A percentile compares a stretch with the other conserved stretches of the same genome.
These are phyloP conservation scores for Eumeta japonica DNA, from an alignment of 1,140 invertebrate genomes.

Conservation along the genomic window DNA sequence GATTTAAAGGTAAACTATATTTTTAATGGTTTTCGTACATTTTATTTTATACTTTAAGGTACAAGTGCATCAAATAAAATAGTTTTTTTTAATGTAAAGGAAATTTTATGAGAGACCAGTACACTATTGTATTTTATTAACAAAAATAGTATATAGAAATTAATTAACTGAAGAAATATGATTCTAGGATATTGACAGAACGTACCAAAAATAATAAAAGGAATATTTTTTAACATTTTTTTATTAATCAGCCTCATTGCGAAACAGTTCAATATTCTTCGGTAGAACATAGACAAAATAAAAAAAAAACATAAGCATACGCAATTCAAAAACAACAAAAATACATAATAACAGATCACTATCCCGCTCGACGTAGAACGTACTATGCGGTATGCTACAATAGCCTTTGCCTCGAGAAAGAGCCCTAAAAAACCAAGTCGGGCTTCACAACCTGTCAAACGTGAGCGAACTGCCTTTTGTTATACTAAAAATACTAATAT, in stretches of 20 bases:
- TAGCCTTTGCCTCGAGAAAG: background rate
- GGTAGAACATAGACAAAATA: conserved; percentile 28
- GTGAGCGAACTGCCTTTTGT: conserved; percentile 24
- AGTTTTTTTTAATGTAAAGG: too few relatives aligned
- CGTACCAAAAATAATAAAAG: conserved; percentile 8
- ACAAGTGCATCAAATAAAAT: too few relatives aligned
- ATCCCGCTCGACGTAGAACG: conserved; percentile 14
- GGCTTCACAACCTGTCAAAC: conserved; percentile 23
- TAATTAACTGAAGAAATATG: too few relatives aligned
- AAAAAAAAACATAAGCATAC: conserved; percentile 49
- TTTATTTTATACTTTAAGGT: too few relatives aligned
- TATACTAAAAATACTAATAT: conserved; percentile 46
- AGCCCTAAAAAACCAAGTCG: too few relatives aligned
- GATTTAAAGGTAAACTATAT: too few relatives aligned
- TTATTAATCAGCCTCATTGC: conserved; percentile 51
- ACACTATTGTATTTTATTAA: too few relatives aligned
- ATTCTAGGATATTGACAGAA: too few relatives aligned
- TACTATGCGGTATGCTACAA: conserved; percentile 17
- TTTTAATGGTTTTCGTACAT: too few relatives aligned
- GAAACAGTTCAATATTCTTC: conserved; percentile 29
- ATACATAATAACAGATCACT: conserved; percentile 46
- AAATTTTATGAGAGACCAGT: too few relatives aligned
- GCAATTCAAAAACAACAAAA: too few relatives aligned
- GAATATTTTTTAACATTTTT: conserved; percentile 27
- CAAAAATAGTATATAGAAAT: too few relatives aligned